Conservation (phyloP, 2,113 vertebrate genomes). For the Microtus richardsoni region DNA sequence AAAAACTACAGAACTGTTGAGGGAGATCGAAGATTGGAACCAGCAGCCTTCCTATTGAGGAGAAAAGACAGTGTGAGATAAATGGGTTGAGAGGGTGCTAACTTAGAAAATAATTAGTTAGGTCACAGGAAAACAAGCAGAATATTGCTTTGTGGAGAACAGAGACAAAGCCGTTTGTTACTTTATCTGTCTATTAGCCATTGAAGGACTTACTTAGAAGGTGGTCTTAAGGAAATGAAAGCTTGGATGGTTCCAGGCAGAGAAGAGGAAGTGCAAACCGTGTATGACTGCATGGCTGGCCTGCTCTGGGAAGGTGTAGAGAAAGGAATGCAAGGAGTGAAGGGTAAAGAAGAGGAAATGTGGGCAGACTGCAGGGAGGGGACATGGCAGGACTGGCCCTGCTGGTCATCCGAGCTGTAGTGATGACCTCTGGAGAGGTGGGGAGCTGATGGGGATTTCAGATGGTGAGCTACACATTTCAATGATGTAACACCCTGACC, state of each 20-base stretch:
- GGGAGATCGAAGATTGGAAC: not conserved
- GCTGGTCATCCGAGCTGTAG: not conserved
- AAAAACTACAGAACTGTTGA: not conserved
- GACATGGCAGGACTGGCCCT: no score
- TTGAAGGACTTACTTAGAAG: not conserved
- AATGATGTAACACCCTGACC: not conserved
- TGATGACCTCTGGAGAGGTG: not conserved
- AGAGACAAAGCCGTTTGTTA: not conserved
- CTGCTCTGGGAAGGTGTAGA: not conserved
- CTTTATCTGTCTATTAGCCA: not conserved
- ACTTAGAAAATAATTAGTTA: not conserved
- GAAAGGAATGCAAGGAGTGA: not conserved
- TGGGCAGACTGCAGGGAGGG: not conserved
- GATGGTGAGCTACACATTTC: not conserved
- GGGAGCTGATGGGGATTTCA: not conserved
- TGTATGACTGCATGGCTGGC: no score
- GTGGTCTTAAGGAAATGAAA: not conserved
- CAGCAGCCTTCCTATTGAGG: not conserved
- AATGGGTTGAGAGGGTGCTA: not conserved
- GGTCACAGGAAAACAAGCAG: not conserved
- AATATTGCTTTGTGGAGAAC: not conserved
- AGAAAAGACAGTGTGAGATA: not conserved
- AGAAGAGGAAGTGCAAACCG: not conserved
- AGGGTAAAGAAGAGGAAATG: not conserved
- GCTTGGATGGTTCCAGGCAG: not conserved